Evolutionary conservation across 2,888 invertebrate species (phyloP).

Genomic region (Panopea generosa): DNA sequence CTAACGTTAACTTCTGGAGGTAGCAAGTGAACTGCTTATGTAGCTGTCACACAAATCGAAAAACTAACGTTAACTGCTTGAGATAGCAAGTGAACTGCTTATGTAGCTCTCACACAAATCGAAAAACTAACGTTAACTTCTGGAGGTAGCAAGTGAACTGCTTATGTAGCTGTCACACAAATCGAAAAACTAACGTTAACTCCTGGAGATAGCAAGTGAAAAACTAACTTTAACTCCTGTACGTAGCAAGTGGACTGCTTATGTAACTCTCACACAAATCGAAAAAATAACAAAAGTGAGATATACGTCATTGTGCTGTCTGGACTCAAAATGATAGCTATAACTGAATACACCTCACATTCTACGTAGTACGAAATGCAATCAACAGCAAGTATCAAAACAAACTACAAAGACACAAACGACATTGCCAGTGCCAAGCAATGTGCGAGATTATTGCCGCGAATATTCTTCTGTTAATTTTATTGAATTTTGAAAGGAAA

Average conservation of each 20-base stretch:
- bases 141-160: too few relatives aligned
- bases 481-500: constrained; percentile 31
- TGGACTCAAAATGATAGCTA: constrained; percentile 47
- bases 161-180: too few relatives aligned
- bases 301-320: constrained; percentile 39
- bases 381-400: constrained; percentile 33
- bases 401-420: constrained; percentile 33
- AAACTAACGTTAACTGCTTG: too few relatives aligned
- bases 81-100: too few relatives aligned
- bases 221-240: too few relatives aligned
- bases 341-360: constrained; percentile 40
- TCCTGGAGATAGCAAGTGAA: too few relatives aligned
- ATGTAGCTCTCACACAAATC: too few relatives aligned
- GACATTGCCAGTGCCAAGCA: constrained; percentile 27
- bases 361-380: constrained; percentile 52
- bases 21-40: too few relatives aligned
- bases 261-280: constrained; percentile 30
- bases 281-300: constrained; percentile 30
- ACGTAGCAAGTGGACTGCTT: constrained; percentile 23
- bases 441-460: constrained; percentile 38
- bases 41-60: too few relatives aligned
- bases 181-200: too few relatives aligned
- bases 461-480: constrained; percentile 14
- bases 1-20: too few relatives aligned
- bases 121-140: constrained; percentile 20